A percentile compares a stretch with the other conserved stretches of the same genome.
These are phyloP conservation scores for Madoqua kirkii DNA, from an alignment of 2,113 vertebrate species.

Conservation along the genomic window DNA sequence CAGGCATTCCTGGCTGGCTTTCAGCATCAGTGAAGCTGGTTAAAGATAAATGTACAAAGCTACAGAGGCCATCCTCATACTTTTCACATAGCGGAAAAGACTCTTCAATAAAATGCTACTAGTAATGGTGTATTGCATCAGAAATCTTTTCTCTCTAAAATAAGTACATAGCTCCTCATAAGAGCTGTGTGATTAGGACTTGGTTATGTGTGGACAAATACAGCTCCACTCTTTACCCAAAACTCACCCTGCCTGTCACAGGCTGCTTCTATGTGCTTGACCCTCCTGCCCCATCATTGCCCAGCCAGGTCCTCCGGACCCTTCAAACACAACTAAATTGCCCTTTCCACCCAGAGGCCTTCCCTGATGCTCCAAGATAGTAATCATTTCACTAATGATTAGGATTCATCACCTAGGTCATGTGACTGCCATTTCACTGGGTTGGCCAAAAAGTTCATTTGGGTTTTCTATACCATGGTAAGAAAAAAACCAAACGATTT, in stretches of 20 bases:
- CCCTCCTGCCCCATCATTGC: background rate
- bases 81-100: background rate
- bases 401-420: background rate
- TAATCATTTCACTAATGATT: background rate
- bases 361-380: background rate
- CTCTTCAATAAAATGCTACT: background rate
- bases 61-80: background rate
- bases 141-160: background rate
- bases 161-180: background rate
- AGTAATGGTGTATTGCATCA: background rate
- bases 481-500: background rate
- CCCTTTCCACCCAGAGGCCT: background rate
- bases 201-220: background rate
- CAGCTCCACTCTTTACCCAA: background rate
- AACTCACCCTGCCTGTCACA: background rate
- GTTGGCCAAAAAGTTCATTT: background rate
- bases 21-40: background rate
- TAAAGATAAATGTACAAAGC: conserved; percentile 27
- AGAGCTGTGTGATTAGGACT: background rate
- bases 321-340: background rate
- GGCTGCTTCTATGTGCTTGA: background rate
- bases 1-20: background rate
- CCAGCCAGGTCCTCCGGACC: background rate
- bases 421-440: background rate
- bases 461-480: background rate